Evolutionary conservation across 2,888 invertebrate species (phyloP).

Genomic region (Chironomus riparius): DNA sequence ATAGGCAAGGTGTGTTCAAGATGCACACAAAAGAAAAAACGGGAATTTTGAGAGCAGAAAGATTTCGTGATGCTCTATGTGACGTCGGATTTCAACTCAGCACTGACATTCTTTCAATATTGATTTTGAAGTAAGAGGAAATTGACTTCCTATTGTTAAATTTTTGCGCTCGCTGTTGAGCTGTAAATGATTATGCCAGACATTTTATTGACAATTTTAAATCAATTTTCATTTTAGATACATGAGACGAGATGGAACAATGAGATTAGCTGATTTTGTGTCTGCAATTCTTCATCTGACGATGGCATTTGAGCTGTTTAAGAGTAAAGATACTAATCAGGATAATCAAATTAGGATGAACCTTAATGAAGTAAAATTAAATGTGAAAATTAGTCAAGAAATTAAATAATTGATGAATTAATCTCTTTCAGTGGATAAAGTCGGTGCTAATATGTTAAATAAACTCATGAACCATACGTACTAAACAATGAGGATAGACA

Average conservation of each 20-base stretch:
- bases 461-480: not conserved
- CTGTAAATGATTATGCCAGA: no score
- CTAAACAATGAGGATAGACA: not conserved
- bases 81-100: slow-evolving; percentile 85
- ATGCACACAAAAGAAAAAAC: slow-evolving; percentile 85
- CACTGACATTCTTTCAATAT: slow-evolving; percentile 70
- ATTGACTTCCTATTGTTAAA: not conserved
- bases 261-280: slow-evolving; percentile 86
- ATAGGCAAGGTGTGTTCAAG: slow-evolving; percentile 69
- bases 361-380: slow-evolving; percentile 60
- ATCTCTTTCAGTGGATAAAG: slow-evolving; percentile 20
- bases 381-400: not conserved
- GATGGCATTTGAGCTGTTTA: slow-evolving; percentile 69
- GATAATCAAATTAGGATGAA: slow-evolving; percentile 73
- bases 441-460: slow-evolving; percentile 19
- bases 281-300: slow-evolving; percentile 81
- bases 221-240: slow-evolving; percentile 47
- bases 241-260: slow-evolving; percentile 86
- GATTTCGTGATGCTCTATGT: slow-evolving; percentile 69
- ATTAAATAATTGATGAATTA: not conserved
- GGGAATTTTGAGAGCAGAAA: slow-evolving; percentile 78
- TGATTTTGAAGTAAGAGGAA: slow-evolving; percentile 49
- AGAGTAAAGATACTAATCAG: slow-evolving; percentile 68
- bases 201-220: not conserved
- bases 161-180: not conserved